Percentiles rank a stretch among this genome's conserved stretches.
Conservation (phyloP, 2,113 vertebrate genomes). For the Archocentrus centrarchus region DNA sequence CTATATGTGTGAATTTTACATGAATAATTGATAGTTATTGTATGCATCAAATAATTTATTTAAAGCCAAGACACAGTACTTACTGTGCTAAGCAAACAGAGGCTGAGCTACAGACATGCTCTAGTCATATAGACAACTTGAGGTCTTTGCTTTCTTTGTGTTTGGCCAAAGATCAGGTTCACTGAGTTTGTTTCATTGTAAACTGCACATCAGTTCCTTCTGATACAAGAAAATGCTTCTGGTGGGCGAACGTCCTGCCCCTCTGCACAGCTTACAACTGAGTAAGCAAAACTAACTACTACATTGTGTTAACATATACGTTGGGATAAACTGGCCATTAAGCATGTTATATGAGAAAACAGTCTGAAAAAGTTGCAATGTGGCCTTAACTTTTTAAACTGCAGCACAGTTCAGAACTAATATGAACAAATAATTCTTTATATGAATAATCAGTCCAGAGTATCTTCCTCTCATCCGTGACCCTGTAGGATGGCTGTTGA, state of each 20-base stretch:
- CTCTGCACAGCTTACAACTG: background rate
- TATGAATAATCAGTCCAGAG: conserved; percentile 36
- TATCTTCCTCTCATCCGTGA: conserved; percentile 31
- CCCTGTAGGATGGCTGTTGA: conserved; percentile 50
- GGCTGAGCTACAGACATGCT: background rate
- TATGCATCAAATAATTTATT: background rate
- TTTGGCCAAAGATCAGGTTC: background rate
- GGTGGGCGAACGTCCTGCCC: background rate
- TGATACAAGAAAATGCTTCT: background rate
- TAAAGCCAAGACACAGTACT: background rate
- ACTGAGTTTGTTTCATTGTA: conserved; percentile 5
- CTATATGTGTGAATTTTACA: background rate
- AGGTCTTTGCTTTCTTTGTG: background rate
- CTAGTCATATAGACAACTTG: background rate
- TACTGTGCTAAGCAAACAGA: background rate
- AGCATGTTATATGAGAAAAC: background rate
- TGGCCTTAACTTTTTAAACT: background rate
- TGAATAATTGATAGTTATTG: background rate
- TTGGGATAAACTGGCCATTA: background rate
- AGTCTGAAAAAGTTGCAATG: background rate
- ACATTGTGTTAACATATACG: background rate
- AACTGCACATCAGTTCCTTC: background rate
- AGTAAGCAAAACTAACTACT: background rate
- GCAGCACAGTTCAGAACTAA: conserved; percentile 8
- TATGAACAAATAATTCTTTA: conserved; percentile 14